Evolutionary conservation across 2,113 vertebrate species (phyloP).

Genomic region (Ophthalmolycus amberensis): DNA sequence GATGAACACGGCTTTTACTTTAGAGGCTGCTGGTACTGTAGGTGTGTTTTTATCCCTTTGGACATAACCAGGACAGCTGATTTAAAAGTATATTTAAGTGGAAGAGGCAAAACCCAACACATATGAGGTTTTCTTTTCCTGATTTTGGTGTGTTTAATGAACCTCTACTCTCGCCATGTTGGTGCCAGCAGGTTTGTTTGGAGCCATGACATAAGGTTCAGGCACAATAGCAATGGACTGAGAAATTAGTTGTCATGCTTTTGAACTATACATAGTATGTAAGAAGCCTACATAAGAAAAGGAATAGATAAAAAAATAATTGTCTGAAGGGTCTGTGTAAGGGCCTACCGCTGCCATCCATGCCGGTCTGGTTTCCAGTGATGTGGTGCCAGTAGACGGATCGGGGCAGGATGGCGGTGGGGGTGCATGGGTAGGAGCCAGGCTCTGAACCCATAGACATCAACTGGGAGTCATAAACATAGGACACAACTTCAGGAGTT

Average conservation of each 20-base stretch:
- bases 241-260: not conserved
- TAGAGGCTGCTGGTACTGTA: not conserved
- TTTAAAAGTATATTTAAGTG: not conserved
- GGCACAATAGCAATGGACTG: not conserved
- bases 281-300: not conserved
- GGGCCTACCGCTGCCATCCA: constrained; percentile 87
- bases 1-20: constrained; percentile 26
- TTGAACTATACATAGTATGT: not conserved
- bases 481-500: constrained; percentile 6
- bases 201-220: not conserved
- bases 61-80: not conserved
- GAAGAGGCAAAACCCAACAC: no score
- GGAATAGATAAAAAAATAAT: not conserved
- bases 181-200: not conserved
- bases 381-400: constrained; percentile 99
- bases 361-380: constrained; percentile 88
- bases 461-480: constrained; percentile 76
- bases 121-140: no score
- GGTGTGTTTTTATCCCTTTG: not conserved
- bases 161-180: not conserved
- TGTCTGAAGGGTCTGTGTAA: constrained; percentile 37
- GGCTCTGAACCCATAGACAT: constrained; percentile 89
- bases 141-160: not conserved
- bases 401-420: constrained; percentile 93
- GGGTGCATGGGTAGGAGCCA: constrained; percentile 92